Percentiles rank a stretch among this genome's conserved stretches.
Evolutionary conservation across 2,797 vertebrate genomes (phyloP).

Genomic region (Microchirus variegatus): DNA sequence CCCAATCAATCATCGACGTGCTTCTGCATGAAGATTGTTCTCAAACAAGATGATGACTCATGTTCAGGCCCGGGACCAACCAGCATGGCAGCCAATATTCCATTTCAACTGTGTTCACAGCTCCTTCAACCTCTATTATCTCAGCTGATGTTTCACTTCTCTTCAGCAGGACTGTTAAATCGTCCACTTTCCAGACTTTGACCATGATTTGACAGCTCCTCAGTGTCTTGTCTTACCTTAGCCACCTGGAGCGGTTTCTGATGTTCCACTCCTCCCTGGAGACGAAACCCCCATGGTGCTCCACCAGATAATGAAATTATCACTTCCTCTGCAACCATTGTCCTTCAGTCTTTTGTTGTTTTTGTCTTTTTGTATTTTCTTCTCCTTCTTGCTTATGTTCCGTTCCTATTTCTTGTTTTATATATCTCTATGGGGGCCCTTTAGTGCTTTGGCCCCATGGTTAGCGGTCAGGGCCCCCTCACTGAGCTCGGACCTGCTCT

Average conservation of each 20-base stretch:
- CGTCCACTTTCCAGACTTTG: slow-evolving; percentile 16
- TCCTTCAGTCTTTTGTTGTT: slow-evolving; percentile 36
- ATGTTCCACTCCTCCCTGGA: slow-evolving; percentile 95
- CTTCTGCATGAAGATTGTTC: slow-evolving; percentile 45
- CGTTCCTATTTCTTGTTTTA: slow-evolving; percentile 33
- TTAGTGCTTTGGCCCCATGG: slow-evolving; percentile 75
- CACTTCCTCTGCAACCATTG: slow-evolving; percentile 93
- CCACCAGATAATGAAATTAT: slow-evolving; percentile 93
- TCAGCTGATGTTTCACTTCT: slow-evolving; percentile 35
- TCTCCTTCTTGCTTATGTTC: slow-evolving; percentile 34
- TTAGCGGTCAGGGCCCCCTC: slow-evolving; percentile 70
- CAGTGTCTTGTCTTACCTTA: slow-evolving; percentile 87
- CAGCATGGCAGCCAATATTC: slow-evolving; percentile 42
- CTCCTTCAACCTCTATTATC: slow-evolving; percentile 40
- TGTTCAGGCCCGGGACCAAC: slow-evolving; percentile 43
- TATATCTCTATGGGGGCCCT: slow-evolving; percentile 50
- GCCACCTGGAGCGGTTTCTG: slow-evolving; percentile 95
- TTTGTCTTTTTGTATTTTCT: slow-evolving; percentile 33
- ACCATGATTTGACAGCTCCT: slow-evolving; percentile 5
- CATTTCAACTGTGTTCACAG: slow-evolving; percentile 48
- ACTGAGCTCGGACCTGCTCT: slow-evolving; percentile 66
- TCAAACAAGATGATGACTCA: slow-evolving; percentile 66
- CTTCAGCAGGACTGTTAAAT: slow-evolving; percentile 1
- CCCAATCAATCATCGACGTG: slow-evolving; percentile 46
- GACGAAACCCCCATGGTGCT: slow-evolving; percentile 97